These are phyloP conservation scores for Thalassarche chlororhynchos DNA, from an alignment of 2,113 vertebrate genomes.

Conservation along the genomic window DNA sequence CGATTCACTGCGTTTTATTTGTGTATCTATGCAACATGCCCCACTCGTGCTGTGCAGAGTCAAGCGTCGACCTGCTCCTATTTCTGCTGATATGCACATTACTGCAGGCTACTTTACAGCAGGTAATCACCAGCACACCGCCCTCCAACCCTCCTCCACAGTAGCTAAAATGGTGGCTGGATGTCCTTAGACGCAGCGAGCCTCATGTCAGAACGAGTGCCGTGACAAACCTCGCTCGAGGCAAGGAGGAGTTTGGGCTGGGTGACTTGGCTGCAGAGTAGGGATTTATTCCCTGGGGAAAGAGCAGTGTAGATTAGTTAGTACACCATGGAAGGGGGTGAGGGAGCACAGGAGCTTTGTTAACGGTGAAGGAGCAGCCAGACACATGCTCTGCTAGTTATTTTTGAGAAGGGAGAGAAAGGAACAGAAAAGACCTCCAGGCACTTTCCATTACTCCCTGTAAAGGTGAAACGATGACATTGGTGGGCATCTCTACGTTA, in stretches of 20 bases:
- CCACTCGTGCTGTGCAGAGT: not conserved
- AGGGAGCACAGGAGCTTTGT: not conserved
- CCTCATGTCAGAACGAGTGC: not conserved
- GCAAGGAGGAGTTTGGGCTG: not conserved
- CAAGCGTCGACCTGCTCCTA: not conserved
- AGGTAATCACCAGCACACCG: not conserved
- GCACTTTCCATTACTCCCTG: not conserved
- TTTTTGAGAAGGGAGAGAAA: not conserved
- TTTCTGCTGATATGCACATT: not conserved
- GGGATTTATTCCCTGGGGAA: not conserved
- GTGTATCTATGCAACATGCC: rapidly evolving
- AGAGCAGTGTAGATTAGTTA: not conserved
- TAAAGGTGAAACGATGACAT: not conserved
- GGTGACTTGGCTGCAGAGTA: not conserved
- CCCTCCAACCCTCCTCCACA: not conserved
- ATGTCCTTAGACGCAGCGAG: not conserved
- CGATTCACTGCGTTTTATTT: rapidly evolving
- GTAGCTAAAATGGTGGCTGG: not conserved
- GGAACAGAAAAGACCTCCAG: not conserved
- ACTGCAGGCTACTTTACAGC: not conserved
- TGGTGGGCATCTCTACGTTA: not conserved
- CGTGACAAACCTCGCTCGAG: not conserved
- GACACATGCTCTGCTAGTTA: not conserved
- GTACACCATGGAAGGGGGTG: not conserved
- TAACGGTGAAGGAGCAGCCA: not conserved